Evolutionary conservation across 2,888 invertebrate genomes (phyloP).

Genomic region (Pristionchus maxplancki): DNA sequence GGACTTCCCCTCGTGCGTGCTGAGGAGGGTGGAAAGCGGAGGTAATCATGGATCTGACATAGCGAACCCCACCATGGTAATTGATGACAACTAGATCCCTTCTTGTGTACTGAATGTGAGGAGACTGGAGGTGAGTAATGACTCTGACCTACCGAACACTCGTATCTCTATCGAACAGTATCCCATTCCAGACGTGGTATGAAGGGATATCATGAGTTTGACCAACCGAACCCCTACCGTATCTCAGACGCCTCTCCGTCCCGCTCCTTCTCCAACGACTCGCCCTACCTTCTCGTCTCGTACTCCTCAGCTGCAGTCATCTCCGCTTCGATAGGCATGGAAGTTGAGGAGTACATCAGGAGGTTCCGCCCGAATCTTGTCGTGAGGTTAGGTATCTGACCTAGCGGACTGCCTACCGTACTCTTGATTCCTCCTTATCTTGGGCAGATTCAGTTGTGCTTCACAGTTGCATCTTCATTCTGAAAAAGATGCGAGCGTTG

Average conservation of each 20-base stretch:
- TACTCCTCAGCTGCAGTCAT: slow-evolving; percentile 42
- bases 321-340: slow-evolving; percentile 62
- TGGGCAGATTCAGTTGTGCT: neutral
- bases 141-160: too few relatives aligned
- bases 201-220: too few relatives aligned
- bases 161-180: too few relatives aligned
- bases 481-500: neutral
- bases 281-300: slow-evolving; percentile 88
- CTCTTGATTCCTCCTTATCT: too few relatives aligned
- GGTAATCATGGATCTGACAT: too few relatives aligned
- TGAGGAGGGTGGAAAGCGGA: neutral
- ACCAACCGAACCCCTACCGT: neutral
- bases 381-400: slow-evolving; percentile 78
- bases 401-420: too few relatives aligned
- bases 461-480: neutral
- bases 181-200: too few relatives aligned
- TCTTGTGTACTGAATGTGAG: too few relatives aligned
- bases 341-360: slow-evolving; percentile 78
- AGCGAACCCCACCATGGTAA: too few relatives aligned
- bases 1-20: slow-evolving; percentile 38
- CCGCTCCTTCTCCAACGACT: slow-evolving; percentile 83
- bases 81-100: too few relatives aligned
- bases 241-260: slow-evolving; percentile 77
- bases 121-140: too few relatives aligned
- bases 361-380: slow-evolving; percentile 94